A percentile compares a stretch with the other conserved stretches of the same genome.
Conservation (phyloP, 2,797 vertebrate species). For the Sebastes itinus region DNA sequence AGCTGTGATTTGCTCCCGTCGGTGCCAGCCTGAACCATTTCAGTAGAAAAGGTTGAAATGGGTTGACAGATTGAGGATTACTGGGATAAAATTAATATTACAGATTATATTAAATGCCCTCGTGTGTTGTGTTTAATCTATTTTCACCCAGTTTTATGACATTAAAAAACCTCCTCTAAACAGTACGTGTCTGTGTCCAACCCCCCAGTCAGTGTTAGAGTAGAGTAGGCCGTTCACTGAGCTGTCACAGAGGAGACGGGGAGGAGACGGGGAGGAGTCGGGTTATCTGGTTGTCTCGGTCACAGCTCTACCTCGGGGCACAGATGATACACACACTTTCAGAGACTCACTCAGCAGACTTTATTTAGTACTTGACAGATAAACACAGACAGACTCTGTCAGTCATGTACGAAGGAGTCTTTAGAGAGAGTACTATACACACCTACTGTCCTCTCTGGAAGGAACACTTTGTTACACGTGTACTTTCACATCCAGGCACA, state of each 20-base stretch:
- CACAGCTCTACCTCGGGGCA: slow-evolving; percentile 18
- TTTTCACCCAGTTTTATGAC: slow-evolving; percentile 30
- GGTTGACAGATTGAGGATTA: background rate
- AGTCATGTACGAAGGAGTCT: slow-evolving; percentile 18
- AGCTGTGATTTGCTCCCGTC: slow-evolving; percentile 8
- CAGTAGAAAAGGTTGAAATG: background rate
- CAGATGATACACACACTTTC: slow-evolving; percentile 46
- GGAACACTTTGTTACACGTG: background rate
- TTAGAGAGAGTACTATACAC: background rate
- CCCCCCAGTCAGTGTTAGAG: slow-evolving; percentile 24
- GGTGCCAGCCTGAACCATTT: slow-evolving; percentile 28
- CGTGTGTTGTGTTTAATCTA: slow-evolving; percentile 9
- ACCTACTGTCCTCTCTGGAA: background rate
- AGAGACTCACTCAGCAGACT: slow-evolving; percentile 25
- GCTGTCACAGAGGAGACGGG: slow-evolving; percentile 54
- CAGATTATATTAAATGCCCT: slow-evolving; percentile 12
- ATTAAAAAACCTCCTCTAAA: background rate
- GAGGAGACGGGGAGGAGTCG: slow-evolving; percentile 75
- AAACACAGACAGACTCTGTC: background rate
- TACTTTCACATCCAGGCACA: background rate
- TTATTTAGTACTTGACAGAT: background rate
- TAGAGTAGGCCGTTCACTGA: slow-evolving; percentile 45
- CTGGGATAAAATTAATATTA: background rate
- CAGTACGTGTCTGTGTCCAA: background rate
- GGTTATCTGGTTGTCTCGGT: slow-evolving; percentile 22